Conservation (phyloP, 2,113 vertebrate genomes). For the Thamnaconus septentrionalis region DNA sequence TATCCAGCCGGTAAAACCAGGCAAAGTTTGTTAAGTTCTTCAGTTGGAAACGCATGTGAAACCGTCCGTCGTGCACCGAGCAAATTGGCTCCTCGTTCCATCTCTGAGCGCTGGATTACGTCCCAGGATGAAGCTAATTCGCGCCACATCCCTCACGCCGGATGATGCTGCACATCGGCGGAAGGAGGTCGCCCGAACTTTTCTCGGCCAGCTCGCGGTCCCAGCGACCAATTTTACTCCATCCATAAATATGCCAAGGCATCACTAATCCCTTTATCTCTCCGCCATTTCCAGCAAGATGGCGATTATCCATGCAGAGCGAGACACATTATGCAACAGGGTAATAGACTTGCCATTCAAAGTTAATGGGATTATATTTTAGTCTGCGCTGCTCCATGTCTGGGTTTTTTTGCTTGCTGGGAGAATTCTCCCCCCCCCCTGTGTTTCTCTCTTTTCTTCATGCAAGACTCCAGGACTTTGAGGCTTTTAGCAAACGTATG, state of each 20-base stretch:
- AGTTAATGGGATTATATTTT: constrained; percentile 69
- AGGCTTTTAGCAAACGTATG: too few relatives aligned
- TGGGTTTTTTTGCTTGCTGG: constrained; percentile 27
- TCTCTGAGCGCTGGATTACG: too few relatives aligned
- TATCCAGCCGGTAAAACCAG: too few relatives aligned
- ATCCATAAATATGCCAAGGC: constrained; percentile 62
- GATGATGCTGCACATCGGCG: too few relatives aligned
- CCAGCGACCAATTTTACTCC: constrained; percentile 29
- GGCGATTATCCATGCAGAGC: constrained; percentile 56
- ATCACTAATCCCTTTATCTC: constrained; percentile 60
- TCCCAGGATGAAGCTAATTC: too few relatives aligned
- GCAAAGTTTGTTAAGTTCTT: too few relatives aligned
- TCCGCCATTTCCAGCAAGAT: constrained; percentile 45
- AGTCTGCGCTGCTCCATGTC: constrained; percentile 48
- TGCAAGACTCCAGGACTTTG: too few relatives aligned
- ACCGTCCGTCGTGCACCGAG: too few relatives aligned
- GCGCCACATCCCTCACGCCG: too few relatives aligned
- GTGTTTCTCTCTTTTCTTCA: too few relatives aligned
- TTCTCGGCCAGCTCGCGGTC: constrained; percentile 20
- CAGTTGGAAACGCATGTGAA: too few relatives aligned
- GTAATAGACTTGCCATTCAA: constrained; percentile 66
- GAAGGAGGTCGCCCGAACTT: background rate
- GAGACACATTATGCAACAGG: constrained; percentile 65
- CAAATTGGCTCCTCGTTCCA: too few relatives aligned
- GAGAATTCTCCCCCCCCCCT: constrained; percentile 21